phyloP scores from a whole-genome alignment of 2,888 invertebrate genomes.

The Notodonta dromedarius region DNA sequence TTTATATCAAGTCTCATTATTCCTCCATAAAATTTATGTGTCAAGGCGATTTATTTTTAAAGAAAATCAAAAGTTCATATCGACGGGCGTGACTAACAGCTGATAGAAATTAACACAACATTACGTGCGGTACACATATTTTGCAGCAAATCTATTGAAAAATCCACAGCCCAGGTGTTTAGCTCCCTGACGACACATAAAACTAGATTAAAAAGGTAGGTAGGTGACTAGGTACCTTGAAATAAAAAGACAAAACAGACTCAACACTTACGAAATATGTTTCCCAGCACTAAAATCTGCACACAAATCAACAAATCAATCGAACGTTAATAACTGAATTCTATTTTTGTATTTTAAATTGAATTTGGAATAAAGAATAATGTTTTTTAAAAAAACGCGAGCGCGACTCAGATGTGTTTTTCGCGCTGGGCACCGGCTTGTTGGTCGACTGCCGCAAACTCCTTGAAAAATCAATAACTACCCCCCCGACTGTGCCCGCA shows the following conservation, averaged over 20 bases:
- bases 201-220: constrained; percentile 57
- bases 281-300: constrained; percentile 70
- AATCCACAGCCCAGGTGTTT: constrained; percentile 33
- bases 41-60: background rate
- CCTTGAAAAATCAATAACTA: constrained; percentile 79
- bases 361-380: constrained; percentile 56
- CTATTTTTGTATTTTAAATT: constrained; percentile 27
- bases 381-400: constrained; percentile 66
- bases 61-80: background rate
- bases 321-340: constrained; percentile 30
- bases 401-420: constrained; percentile 74
- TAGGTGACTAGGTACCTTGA: constrained; percentile 33
- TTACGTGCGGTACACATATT: constrained; percentile 18
- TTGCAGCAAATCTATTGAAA: constrained; percentile 18
- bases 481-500: constrained; percentile 71
- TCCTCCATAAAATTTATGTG: background rate
- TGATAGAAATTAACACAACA: constrained; percentile 53
- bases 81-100: constrained; percentile 62
- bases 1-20: constrained; percentile 6
- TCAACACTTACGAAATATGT: constrained; percentile 67
- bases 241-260: constrained; percentile 42
- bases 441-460: constrained; percentile 80
- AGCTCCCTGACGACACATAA: constrained; percentile 46
- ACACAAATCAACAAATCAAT: constrained; percentile 47
- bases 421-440: constrained; percentile 80